Base-by-base conservation (phyloP, 1,140 invertebrate genomes). In the Magallana ariakensis region DNA sequence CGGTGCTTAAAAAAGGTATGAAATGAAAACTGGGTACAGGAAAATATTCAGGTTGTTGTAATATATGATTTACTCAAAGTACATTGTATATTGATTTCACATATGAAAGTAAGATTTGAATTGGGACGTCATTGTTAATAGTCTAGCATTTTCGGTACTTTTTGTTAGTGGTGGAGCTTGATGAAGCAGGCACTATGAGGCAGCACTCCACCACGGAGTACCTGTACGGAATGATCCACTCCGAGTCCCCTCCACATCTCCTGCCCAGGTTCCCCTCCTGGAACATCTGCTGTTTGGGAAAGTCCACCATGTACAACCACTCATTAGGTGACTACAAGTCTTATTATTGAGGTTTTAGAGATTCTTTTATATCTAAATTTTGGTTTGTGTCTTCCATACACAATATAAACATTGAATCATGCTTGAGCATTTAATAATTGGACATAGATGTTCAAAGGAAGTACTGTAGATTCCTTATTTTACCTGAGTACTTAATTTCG, bases 261-360 rank as follows among this genome's bases (percentile, higher is more conserved):
- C 95, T 99, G 80, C 98, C 99, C 0, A 96, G 97, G 87, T 99
- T 97, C 95, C 97, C 98, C 0, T 99, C 98, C 89, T 99, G 98
- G 98, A 97, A 97, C 1, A 94, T 99, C 22, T 96, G 98, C 62
- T 98, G 97, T 93, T 95, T 99, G 0, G 99, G 98, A 9, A 96
- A 97, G 0, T 98, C 91, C 53, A 90, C 46, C n/a, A 81, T 91
- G 13, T 99, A 99, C 94, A 98, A 97, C 26, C 98, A 99, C 92
- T 97, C 97, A 94, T 96, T 97, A 88, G 98, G 98, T 87, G 16
- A 54, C 4, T 4, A 80, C 3, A 80, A 19, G n/a, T n/a, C n/a
- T 19, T 26, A 46, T 46, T 46, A 46, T 46, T 19, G 70, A 22
- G 9, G 9, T 13, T 75, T 75, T 22, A 80, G 26, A 19, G 26